phyloP scores from a whole-genome alignment of 2,797 vertebrate species.

The Helarctos malayanus region DNA sequence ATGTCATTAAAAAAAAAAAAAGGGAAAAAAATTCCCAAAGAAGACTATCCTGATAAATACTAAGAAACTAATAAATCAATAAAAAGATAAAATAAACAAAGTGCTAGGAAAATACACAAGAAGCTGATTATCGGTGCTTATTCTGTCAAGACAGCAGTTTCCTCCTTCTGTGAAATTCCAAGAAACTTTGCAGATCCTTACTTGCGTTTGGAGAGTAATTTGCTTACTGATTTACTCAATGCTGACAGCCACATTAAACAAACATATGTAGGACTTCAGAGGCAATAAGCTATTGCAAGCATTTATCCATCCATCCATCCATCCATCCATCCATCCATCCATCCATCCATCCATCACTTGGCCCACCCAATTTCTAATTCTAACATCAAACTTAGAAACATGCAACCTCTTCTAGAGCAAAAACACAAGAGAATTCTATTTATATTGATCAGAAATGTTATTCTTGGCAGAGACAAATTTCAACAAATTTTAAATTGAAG shows the following conservation, averaged over 20 bases:
- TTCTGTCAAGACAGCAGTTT: neutral
- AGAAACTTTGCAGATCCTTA: neutral
- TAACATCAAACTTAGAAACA: slow-evolving; percentile 42
- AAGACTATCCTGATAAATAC: neutral
- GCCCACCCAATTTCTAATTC: neutral
- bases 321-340: neutral
- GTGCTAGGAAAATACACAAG: neutral
- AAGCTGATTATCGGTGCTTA: neutral
- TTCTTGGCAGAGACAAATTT: slow-evolving; percentile 19
- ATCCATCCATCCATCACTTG: no score
- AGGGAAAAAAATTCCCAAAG: neutral
- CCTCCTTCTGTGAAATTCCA: neutral
- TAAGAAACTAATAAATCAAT: neutral
- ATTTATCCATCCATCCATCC: neutral
- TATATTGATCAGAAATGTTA: slow-evolving; percentile 16
- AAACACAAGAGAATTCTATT: slow-evolving; percentile 21
- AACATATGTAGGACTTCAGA: neutral
- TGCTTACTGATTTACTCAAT: slow-evolving; percentile 38
- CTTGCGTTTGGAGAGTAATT: neutral
- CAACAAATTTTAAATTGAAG: slow-evolving; percentile 38
- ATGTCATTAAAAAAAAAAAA: neutral
- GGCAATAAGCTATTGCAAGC: neutral
- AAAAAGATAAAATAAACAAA: neutral
- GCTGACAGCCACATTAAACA: slow-evolving; percentile 25
- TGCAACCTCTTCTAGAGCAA: neutral